Evolutionary conservation across 1,140 invertebrate genomes (phyloP).

Genomic region (Drosophila erecta): DNA sequence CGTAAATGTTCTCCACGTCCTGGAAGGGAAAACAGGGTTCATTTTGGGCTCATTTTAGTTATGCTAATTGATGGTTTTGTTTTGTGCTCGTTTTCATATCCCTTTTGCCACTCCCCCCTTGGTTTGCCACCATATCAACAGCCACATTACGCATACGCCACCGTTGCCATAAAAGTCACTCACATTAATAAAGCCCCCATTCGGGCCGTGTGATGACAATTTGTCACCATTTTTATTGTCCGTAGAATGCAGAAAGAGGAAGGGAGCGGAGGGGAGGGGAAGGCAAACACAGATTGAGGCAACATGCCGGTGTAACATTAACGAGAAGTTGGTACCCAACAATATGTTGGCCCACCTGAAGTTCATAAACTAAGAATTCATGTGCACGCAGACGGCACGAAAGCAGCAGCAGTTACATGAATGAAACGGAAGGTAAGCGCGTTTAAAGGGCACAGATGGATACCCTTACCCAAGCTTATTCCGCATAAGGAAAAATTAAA

Average conservation of each 20-base stretch:
- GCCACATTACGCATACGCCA: slow-evolving; percentile 68
- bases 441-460: not conserved
- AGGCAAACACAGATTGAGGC: slow-evolving; percentile 47
- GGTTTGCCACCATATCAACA: slow-evolving; percentile 5
- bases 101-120: not conserved
- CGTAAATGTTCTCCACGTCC: slow-evolving; percentile 66
- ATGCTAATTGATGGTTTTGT: slow-evolving; percentile 45
- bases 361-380: slow-evolving; percentile 81
- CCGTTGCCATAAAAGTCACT: slow-evolving; percentile 62
- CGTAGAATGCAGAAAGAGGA: slow-evolving; percentile 7
- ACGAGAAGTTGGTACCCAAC: slow-evolving; percentile 32
- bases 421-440: not conserved
- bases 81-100: slow-evolving; percentile 12
- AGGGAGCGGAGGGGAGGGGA: slow-evolving; percentile 15
- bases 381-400: slow-evolving; percentile 50
- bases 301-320: slow-evolving; percentile 55
- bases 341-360: slow-evolving; percentile 40
- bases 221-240: slow-evolving; percentile 79
- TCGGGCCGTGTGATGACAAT: slow-evolving; percentile 72
- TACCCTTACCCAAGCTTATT: slow-evolving; percentile 2
- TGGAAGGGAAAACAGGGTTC: slow-evolving; percentile 40
- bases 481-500: too few species aligned
- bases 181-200: slow-evolving; percentile 71
- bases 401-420: slow-evolving; percentile 20
- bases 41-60: slow-evolving; percentile 20